Evolutionary conservation across 2,888 invertebrate species (phyloP).

Genomic region (Pycnomerus fuliginosus): DNA sequence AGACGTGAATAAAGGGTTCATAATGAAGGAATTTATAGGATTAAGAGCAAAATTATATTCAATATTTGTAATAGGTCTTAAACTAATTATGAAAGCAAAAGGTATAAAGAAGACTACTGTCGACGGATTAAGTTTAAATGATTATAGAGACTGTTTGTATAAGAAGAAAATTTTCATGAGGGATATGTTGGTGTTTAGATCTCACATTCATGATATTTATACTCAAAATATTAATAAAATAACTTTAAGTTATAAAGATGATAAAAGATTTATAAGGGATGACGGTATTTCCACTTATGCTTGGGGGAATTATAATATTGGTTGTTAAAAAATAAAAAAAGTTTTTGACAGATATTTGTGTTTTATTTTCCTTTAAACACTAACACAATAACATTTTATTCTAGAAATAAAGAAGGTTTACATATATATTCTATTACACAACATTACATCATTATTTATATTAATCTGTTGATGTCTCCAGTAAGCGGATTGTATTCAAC

Average conservation of each 20-base stretch:
- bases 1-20: constrained; percentile 7
- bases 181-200: constrained; percentile 15
- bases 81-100: constrained; percentile 15
- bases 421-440: background rate
- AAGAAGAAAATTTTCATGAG: constrained; percentile 9
- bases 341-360: background rate
- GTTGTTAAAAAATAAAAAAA: background rate
- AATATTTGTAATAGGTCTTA: constrained; percentile 1
- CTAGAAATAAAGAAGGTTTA: background rate
- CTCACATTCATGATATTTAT: constrained; percentile 17
- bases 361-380: background rate
- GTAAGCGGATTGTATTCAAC: constrained; percentile 32
- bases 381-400: background rate
- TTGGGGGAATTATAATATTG: constrained; percentile 16
- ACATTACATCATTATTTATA: constrained; percentile 8
- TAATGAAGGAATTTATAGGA: constrained; percentile 14
- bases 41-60: constrained; percentile 11
- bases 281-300: constrained; percentile 16
- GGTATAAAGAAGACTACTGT: constrained; percentile 14
- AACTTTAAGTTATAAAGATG: constrained; percentile 13
- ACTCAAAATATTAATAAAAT: constrained; percentile 18
- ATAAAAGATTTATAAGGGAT: constrained; percentile 12
- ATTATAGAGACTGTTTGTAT: constrained; percentile 18
- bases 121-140: constrained; percentile 5
- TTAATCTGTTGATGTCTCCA: constrained; percentile 28